These are phyloP conservation scores for Paralichthys olivaceus DNA, from an alignment of 2,113 vertebrate species.

Conservation along the genomic window DNA sequence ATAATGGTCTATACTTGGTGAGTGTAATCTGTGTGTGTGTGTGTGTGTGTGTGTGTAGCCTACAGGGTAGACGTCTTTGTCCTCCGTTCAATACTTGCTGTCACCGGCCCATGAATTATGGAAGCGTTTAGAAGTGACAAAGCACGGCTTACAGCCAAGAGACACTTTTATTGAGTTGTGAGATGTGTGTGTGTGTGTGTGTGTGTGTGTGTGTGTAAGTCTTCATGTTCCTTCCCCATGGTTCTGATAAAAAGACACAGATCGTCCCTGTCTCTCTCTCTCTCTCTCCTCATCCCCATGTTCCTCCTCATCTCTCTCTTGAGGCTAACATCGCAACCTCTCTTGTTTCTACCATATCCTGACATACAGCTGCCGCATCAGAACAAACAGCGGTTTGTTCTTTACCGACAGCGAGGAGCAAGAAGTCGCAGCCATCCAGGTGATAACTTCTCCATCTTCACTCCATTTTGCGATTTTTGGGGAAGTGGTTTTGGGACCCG, in stretches of 20 bases:
- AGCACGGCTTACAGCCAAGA: conserved; percentile 66
- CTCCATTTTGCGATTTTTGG: background rate
- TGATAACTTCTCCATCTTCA: background rate
- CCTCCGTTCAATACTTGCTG: conserved; percentile 73
- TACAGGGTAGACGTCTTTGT: conserved; percentile 74
- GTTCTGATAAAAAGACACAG: conserved; percentile 57
- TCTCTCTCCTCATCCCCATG: background rate
- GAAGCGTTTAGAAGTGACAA: conserved; percentile 74
- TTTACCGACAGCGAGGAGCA: background rate
- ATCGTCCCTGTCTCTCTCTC: conserved; percentile 31
- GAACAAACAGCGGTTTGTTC: conserved; percentile 33
- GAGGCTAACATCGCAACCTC: conserved; percentile 11
- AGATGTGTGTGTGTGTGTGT: conserved; percentile 38
- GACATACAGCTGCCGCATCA: conserved; percentile 34
- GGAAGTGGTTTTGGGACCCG: background rate
- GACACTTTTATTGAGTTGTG: conserved; percentile 75
- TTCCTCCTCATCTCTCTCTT: conserved; percentile 15
- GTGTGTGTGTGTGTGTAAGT: conserved; percentile 2
- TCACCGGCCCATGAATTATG: conserved; percentile 77
- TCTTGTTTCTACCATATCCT: conserved; percentile 1
- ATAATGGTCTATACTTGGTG: background rate
- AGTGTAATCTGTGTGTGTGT: conserved; percentile 28
- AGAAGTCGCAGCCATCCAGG: background rate
- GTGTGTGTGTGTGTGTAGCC: conserved; percentile 45
- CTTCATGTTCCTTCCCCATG: conserved; percentile 9